Evolutionary conservation across 2,888 invertebrate species (phyloP).

Genomic region (Microdon myrmicae): DNA sequence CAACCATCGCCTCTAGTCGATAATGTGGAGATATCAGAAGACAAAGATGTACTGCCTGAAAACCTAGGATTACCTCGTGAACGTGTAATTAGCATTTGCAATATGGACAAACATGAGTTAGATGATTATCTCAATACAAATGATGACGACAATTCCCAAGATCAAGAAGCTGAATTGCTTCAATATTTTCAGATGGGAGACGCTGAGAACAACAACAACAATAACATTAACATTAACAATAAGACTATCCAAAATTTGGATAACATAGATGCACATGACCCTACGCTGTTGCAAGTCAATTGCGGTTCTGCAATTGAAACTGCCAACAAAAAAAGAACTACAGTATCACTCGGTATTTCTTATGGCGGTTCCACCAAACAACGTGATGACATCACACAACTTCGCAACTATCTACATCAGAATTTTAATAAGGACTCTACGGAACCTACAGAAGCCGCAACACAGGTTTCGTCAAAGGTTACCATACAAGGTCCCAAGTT

Average conservation of each 20-base stretch:
- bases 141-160: constrained; percentile 79
- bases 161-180: constrained; percentile 84
- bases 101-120: constrained; percentile 82
- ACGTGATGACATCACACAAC: constrained; percentile 77
- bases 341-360: constrained; percentile 18
- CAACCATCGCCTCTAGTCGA: constrained; percentile 52
- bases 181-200: constrained; percentile 77
- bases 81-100: constrained; percentile 78
- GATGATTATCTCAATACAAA: constrained; percentile 78
- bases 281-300: constrained; percentile 32
- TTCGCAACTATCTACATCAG: constrained; percentile 69
- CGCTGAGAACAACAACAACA: constrained; percentile 60
- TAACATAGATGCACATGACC: constrained; percentile 47
- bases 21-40: constrained; percentile 41
- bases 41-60: constrained; percentile 57
- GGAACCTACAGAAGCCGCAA: constrained; percentile 21
- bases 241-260: constrained; percentile 29
- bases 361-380: constrained; percentile 22
- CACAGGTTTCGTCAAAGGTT: constrained; percentile 9
- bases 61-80: constrained; percentile 72
- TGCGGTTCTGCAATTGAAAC: constrained; percentile 36
- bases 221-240: constrained; percentile 25
- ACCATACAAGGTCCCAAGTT: constrained; percentile 24
- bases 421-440: constrained; percentile 51
- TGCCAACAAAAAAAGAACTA: constrained; percentile 31